Evolutionary conservation across 2,888 invertebrate genomes (phyloP).

Genomic region (Cryptocephalus primarius): DNA sequence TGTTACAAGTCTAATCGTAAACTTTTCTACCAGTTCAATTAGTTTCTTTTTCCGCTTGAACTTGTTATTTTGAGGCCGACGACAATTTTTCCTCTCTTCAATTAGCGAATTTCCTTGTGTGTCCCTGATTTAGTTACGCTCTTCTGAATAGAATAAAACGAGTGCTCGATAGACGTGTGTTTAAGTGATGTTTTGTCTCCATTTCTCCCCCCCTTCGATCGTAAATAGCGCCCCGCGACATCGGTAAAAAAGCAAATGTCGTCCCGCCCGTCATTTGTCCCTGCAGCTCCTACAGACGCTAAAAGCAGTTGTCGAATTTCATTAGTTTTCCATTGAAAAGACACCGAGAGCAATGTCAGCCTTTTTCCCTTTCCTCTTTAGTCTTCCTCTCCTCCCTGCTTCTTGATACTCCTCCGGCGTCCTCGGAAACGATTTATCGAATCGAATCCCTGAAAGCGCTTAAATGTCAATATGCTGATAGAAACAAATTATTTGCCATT

Average conservation of each 20-base stretch:
- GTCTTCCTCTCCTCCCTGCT: background rate
- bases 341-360: slow-evolving; percentile 1
- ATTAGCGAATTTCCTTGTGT: too few species aligned
- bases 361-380: background rate
- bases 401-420: slow-evolving; percentile 3
- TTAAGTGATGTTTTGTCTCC: too few species aligned
- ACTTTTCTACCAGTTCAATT: too few species aligned
- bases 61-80: too few species aligned
- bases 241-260: background rate
- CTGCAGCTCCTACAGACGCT: slow-evolving; percentile 5
- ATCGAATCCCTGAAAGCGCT: slow-evolving; percentile 4
- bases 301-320: slow-evolving; percentile 15
- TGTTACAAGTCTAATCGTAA: too few species aligned
- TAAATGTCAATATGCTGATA: slow-evolving; percentile 7
- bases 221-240: too few species aligned
- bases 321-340: slow-evolving; percentile 11
- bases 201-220: too few species aligned
- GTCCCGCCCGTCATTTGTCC: slow-evolving; percentile 1
- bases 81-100: too few species aligned
- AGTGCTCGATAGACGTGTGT: too few species aligned
- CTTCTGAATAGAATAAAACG: too few species aligned
- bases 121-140: too few species aligned
- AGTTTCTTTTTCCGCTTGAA: too few species aligned
- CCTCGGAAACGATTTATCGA: slow-evolving; percentile 4
- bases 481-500: slow-evolving; percentile 7